Evolutionary conservation across 1,140 invertebrate species (phyloP).

Genomic region (Saccostrea echinata): DNA sequence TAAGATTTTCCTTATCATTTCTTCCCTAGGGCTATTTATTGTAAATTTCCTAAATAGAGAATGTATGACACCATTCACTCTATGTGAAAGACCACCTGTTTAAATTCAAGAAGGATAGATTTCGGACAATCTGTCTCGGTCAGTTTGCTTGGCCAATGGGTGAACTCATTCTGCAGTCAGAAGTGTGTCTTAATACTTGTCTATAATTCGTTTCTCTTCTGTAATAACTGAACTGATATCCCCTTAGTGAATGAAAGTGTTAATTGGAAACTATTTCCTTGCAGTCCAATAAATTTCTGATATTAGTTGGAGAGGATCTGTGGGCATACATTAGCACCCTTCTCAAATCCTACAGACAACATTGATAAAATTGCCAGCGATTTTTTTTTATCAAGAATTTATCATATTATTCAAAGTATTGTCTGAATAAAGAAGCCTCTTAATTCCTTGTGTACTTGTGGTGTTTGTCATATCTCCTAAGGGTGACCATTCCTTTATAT

Average conservation of each 20-base stretch:
- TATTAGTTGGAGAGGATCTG: neutral
- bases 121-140: conserved; percentile 28
- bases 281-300: conserved; percentile 35
- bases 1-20: neutral
- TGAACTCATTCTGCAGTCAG: neutral
- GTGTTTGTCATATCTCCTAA: too few species aligned
- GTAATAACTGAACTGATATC: neutral
- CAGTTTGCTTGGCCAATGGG: conserved; percentile 14
- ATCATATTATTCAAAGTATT: conserved; percentile 15
- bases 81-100: conserved; percentile 24
- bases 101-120: neutral
- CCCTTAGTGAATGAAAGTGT: conserved; percentile 12
- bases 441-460: too few species aligned
- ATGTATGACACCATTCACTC: neutral
- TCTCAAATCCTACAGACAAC: neutral
- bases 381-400: neutral
- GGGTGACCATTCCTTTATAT: neutral
- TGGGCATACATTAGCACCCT: conserved; percentile 30
- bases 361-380: neutral
- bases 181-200: neutral
- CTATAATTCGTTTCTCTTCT: neutral
- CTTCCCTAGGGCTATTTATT: neutral
- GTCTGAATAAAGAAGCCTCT: neutral
- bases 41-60: neutral
- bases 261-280: conserved; percentile 35